Conservation (phyloP, 2,797 vertebrate species). For the Betta splendens region DNA sequence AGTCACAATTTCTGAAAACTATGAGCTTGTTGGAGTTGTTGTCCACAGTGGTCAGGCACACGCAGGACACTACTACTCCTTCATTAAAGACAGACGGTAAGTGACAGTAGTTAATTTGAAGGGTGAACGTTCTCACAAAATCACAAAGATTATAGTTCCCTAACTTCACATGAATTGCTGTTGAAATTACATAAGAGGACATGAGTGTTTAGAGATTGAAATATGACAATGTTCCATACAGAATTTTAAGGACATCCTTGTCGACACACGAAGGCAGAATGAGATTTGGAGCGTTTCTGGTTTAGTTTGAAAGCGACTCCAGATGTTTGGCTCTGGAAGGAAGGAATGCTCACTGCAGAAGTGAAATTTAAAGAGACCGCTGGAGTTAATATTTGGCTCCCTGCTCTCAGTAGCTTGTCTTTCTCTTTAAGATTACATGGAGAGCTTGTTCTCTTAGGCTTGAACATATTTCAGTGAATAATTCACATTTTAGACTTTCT, state of each 20-base stretch:
- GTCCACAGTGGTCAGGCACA: slow-evolving; percentile 99
- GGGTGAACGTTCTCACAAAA: not conserved
- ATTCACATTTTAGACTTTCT: slow-evolving; percentile 5
- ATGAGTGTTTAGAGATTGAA: too few relatives aligned
- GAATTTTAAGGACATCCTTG: slow-evolving; percentile 37
- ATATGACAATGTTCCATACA: slow-evolving; percentile 40
- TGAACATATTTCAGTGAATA: not conserved
- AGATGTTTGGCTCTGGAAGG: slow-evolving; percentile 70
- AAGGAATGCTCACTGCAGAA: slow-evolving; percentile 43
- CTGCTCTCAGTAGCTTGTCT: slow-evolving; percentile 20
- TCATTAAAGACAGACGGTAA: slow-evolving; percentile 98
- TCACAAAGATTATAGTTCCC: slow-evolving; percentile 10
- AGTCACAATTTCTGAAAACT: slow-evolving; percentile 98
- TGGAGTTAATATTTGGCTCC: slow-evolving; percentile 40
- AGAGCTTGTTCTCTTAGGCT: slow-evolving; percentile 20
- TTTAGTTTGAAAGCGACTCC: slow-evolving; percentile 65
- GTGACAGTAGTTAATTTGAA: slow-evolving; percentile 19
- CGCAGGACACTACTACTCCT: slow-evolving; percentile 98
- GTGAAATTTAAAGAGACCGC: slow-evolving; percentile 50
- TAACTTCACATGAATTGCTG: slow-evolving; percentile 24
- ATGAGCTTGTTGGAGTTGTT: slow-evolving; percentile 96
- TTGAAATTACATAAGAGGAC: slow-evolving; percentile 1
- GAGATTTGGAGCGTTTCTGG: slow-evolving; percentile 35
- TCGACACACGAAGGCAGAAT: too few relatives aligned
- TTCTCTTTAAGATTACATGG: slow-evolving; percentile 12